Conservation (phyloP, 64 coral and sea anemone genomes). For the Actinia equina region DNA sequence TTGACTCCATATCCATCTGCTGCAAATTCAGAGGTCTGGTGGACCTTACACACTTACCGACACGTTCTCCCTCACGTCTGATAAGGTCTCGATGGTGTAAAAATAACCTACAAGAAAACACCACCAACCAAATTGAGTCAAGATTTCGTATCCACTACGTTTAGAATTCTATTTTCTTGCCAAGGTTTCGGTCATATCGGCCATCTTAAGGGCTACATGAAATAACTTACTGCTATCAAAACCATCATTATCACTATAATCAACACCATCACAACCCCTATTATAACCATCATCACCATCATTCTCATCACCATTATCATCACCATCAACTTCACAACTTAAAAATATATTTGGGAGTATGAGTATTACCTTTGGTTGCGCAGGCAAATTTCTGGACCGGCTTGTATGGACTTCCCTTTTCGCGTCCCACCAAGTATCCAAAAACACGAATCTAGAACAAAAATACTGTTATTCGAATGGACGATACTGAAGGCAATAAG, state of each 20-base stretch:
- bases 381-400: conserved; percentile 14
- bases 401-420: background rate
- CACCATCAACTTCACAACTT: background rate
- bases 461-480: background rate
- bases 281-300: background rate
- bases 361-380: conserved; percentile 13
- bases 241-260: background rate
- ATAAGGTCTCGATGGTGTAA: conserved; percentile 46
- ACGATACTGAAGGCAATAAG: too few species aligned
- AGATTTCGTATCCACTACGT: too few species aligned
- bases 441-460: conserved; percentile 41
- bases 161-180: too few species aligned
- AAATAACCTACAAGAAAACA: conserved; percentile 26
- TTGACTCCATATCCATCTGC: background rate
- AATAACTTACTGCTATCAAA: background rate
- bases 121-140: background rate
- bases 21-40: background rate
- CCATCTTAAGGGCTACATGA: too few species aligned
- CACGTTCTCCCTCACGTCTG: conserved; percentile 56
- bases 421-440: conserved; percentile 46
- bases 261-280: background rate
- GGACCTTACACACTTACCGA: conserved; percentile 30
- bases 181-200: too few species aligned
- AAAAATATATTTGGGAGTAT: background rate
- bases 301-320: background rate